Percentiles rank a stretch among this genome's conserved stretches.
phyloP scores from a whole-genome alignment of 1,140 invertebrate species.

The Gonioctena quinquepunctata region DNA sequence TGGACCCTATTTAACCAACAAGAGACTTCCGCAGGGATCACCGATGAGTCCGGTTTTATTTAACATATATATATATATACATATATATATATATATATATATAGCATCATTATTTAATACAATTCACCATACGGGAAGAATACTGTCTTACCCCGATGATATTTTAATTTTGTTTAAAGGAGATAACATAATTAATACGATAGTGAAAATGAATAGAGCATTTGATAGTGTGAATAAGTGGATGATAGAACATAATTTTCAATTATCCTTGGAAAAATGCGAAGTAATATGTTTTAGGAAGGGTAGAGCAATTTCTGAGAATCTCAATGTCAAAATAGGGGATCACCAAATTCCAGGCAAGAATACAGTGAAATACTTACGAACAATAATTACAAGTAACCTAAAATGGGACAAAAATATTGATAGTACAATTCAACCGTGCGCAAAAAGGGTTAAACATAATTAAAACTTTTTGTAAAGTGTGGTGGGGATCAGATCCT shows the following conservation, averaged over 20 bases:
- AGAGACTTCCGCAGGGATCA: slow-evolving; percentile 18
- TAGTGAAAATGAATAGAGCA: neutral
- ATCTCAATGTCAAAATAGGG: neutral
- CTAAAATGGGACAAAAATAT: slow-evolving; percentile 14
- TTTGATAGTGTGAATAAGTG: neutral
- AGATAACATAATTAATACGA: neutral
- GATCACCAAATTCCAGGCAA: neutral
- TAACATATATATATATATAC: slow-evolving; percentile 31
- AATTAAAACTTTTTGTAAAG: slow-evolving; percentile 1
- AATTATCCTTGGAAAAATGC: neutral
- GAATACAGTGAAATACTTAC: slow-evolving; percentile 12
- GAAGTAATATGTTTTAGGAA: neutral
- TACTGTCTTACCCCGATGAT: slow-evolving; percentile 29
- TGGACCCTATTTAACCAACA: neutral
- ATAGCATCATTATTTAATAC: neutral
- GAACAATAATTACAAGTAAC: neutral
- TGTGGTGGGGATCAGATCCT: slow-evolving; percentile 14
- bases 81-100: too few relatives aligned
- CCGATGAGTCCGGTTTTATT: slow-evolving; percentile 15
- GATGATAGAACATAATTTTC: neutral
- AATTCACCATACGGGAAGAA: neutral
- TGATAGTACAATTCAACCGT: neutral
- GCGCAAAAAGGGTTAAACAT: slow-evolving; percentile 5
- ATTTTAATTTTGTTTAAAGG: slow-evolving; percentile 12
- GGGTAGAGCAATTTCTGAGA: neutral